Base-by-base conservation (phyloP, 2,797 vertebrate species). In the Gymnothorax javanicus region DNA sequence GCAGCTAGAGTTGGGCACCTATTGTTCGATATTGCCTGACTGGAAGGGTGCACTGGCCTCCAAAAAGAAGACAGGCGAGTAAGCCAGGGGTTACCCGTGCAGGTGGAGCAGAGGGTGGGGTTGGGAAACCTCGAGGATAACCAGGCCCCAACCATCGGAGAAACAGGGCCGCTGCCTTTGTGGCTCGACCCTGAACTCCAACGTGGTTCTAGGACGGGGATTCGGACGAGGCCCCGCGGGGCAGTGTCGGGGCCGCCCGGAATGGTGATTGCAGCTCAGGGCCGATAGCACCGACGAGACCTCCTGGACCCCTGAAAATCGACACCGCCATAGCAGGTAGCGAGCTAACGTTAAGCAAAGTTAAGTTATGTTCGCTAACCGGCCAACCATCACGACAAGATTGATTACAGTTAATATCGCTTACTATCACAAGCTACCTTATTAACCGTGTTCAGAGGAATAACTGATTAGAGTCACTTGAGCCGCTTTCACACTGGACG, bases 61-160 rank as follows among this genome's bases (percentile, higher is more conserved):
- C 43, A 20, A 20, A 50, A 79, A 79, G 75, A 79, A 79, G 75
- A 79, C 50, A 52, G 75, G 17, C 75, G 33, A 52, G 50, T 52
- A 92, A 91, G 90, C 91, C 91, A 73, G n/a, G 87, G 88, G 84
- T 88, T 87, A 85, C 89, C 91, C 90, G 89, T 90, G 90, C 89
- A 87, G 90, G 86, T 91, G 91, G 89, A 87, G 87, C 91, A 73
- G 54, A 15, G 91, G 88, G 88, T 91, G 86, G 89, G 86, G 88
- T 62, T 93, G 93, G 92, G 71, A 95, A 95, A 95, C 91, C 91
- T 94, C 93, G 94, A 94, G 94, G 95, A 95, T 94, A 64, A 92
- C 88, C 88, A 94, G 94, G 93, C 95, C 94, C 88, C 89, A 89
- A 88, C 93, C 43, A 23, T 50, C 62, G 13, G 43, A 73, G 17